These are phyloP conservation scores for Dendrocopos noguchii DNA, from an alignment of 2,113 vertebrate species.

Conservation along the genomic window DNA sequence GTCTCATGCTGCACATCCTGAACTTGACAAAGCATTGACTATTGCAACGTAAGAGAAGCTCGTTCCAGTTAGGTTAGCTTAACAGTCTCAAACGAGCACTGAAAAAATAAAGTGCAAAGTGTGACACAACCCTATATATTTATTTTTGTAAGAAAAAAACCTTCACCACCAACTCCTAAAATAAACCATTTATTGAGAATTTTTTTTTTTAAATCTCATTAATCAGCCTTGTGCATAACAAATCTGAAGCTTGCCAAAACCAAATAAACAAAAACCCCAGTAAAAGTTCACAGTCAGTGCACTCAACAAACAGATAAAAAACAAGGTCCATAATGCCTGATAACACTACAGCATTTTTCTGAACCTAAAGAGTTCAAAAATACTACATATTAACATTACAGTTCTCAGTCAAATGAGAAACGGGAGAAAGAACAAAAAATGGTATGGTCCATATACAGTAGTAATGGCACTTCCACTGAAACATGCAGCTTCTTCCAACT, in stretches of 20 bases:
- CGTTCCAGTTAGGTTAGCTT: neutral
- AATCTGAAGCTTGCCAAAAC: constrained; percentile 77
- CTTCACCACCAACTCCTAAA: constrained; percentile 76
- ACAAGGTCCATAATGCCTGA: constrained; percentile 72
- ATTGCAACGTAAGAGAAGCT: neutral
- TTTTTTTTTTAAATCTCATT: constrained; percentile 73
- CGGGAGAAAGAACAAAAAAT: constrained; percentile 50
- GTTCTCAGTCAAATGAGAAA: constrained; percentile 70
- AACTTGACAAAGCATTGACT: neutral
- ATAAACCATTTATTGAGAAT: constrained; percentile 89
- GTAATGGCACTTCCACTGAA: constrained; percentile 85
- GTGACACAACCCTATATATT: neutral
- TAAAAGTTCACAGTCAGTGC: constrained; percentile 83
- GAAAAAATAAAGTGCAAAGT: neutral
- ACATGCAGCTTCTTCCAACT: constrained; percentile 89
- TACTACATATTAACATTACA: constrained; percentile 71
- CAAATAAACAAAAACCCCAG: constrained; percentile 64
- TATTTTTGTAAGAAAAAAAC: neutral
- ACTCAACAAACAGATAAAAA: constrained; percentile 76
- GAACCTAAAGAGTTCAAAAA: constrained; percentile 75
- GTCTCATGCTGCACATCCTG: neutral
- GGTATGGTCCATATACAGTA: constrained; percentile 82
- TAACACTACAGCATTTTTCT: constrained; percentile 73
- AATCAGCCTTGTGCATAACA: constrained; percentile 79
- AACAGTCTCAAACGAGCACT: neutral